Evolutionary conservation across 2,113 vertebrate genomes (phyloP).

Genomic region (Xerus inauris): DNA sequence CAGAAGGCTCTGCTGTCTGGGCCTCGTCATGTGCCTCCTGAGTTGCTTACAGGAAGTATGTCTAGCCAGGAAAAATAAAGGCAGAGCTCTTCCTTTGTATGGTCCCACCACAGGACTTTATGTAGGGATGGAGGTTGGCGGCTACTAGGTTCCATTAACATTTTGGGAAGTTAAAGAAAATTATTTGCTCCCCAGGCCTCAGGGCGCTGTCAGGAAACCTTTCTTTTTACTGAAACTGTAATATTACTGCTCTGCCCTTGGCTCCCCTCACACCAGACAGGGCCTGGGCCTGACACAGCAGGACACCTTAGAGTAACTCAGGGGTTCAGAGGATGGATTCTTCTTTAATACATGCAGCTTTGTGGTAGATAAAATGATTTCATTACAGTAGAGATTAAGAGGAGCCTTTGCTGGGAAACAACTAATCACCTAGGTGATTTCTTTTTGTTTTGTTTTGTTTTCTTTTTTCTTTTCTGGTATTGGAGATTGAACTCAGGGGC

Average conservation of each 20-base stretch:
- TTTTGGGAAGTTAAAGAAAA: neutral
- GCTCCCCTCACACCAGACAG: neutral
- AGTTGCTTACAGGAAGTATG: neutral
- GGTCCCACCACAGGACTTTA: neutral
- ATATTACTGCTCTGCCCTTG: fast-evolving
- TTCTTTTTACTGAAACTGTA: neutral
- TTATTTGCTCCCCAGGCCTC: neutral
- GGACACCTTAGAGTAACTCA: neutral
- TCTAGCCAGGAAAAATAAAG: neutral
- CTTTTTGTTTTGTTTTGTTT: neutral
- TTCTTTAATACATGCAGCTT: neutral
- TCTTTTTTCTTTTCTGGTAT: neutral
- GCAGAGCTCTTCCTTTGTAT: neutral
- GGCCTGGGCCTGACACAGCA: too few relatives aligned
- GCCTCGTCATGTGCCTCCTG: neutral
- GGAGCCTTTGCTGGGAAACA: neutral
- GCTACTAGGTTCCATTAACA: neutral
- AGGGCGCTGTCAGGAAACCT: neutral
- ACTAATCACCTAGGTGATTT: neutral
- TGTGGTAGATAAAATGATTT: neutral
- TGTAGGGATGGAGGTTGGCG: neutral
- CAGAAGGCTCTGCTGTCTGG: neutral
- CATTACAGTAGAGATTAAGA: neutral
- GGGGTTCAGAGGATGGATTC: neutral
- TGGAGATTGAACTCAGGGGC: neutral